Evolutionary conservation across 2,113 vertebrate genomes (phyloP), one percentile per base, ranked within the genome.

Genomic region (Etheostoma spectabile): DNA sequence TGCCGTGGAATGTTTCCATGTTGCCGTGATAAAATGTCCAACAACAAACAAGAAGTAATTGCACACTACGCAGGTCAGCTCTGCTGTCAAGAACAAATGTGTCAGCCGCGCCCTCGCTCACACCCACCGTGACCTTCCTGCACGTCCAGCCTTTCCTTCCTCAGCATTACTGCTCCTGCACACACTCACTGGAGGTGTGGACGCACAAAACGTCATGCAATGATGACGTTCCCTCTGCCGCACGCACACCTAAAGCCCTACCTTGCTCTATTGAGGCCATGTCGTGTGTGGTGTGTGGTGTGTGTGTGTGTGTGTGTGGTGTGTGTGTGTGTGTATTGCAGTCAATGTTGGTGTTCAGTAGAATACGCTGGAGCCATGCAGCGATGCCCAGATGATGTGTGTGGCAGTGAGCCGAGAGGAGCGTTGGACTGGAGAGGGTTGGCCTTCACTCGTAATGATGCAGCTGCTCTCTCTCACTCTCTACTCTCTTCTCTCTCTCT

Each of bases 391-490:
- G 75, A 79, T 66, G 84, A 77, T 77, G 82, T 75, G 77, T 14
- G 49, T 63, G 74, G 74, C 79, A 85, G 85, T 15, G 46, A 66
- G 57, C 33, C 57, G n/a, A 77, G 46, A 56, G 15, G 10, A 78
- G 63, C 38, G 2, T 27, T 62, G 57, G 52, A 59, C 8, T 77
- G 82, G 53, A 63, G 82, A 74, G 77, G 79, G 72, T 60, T 60
- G 71, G 64, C 77, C 80, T 84, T 77, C 76, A 59, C 66, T 84
- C 14, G 51, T 38, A 77, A 60, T 85, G 71, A 83, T 87, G 70
- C 89, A 88, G 88, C 86, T 90, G 82, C 85, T 83, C 56, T 75
- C 70, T 33, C 42, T 49, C 7, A n/a, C n/a, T n/a, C n/a, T n/a
- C n/a, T n/a, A n/a, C n/a, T n/a, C n/a, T n/a, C n/a, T n/a, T 38